Evolutionary conservation across 2,113 vertebrate species (phyloP), one percentile per base, ranked within the genome.

Genomic region (Mystacornis crossleyi): DNA sequence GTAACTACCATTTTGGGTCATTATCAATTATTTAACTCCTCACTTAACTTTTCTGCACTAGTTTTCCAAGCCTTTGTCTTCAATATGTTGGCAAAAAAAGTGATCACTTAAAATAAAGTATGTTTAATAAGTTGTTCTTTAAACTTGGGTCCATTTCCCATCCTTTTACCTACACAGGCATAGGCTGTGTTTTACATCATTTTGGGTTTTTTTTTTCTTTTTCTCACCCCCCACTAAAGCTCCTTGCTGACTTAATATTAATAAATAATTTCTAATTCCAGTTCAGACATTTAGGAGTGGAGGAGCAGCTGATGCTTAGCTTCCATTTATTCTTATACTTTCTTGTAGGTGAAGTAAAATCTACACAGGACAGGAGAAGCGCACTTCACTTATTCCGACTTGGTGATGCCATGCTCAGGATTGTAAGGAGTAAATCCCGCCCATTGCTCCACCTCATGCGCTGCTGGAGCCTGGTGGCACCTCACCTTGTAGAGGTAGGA

Each of bases 401-500:
- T 13, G 99, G 99, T 10, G 99, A 99, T 25, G 98, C 98, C 95
- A 99, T 99, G 99, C 98, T 99, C 88, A 98, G 99, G n/a, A 99
- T 99, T 5, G 98, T 99, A 20, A 97, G 98, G 94, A 99, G 99
- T 97, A 99, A 98, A 96, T 97, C 97, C 2, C 97, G 99, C 7
- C 99, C 99, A 0, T 93, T 99, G 83, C 98, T 99, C 25, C 99
- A 99, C 57, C 98, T 99, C 89, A 99, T 99, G 98, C 98, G 99
- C 93, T 99, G 99, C 95, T 99, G 99, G 99, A 99, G 99, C 53
- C 97, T 99, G 12, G 99, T 99, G 94, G 99, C 99, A 7, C 99
- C 99, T 4, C 99, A 99, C 73, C 98, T 99, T 81, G 99, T 99
- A 89, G 99, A 99, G 99, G 99, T 99, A 91, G 77, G 95, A 48